Conservation (phyloP, 2,113 vertebrate genomes). For the Urocitellus parryii region DNA sequence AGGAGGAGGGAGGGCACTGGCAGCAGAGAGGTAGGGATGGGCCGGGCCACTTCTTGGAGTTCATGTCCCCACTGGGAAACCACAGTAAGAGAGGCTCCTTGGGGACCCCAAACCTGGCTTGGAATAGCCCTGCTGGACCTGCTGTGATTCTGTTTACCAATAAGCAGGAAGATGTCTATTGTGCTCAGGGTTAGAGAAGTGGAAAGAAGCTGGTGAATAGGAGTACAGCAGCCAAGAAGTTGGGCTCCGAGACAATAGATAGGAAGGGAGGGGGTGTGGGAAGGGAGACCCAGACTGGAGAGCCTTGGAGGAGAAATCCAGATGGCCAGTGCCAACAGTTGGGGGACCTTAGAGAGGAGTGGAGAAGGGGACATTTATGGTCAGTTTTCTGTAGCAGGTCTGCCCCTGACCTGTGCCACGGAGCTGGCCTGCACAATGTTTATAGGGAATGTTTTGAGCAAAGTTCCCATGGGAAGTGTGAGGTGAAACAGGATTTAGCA, state of each 20-base stretch:
- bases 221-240: slow-evolving; percentile 36
- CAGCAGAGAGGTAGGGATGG: background rate
- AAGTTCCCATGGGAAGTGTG: background rate
- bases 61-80: background rate
- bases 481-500: background rate
- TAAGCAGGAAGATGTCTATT: slow-evolving; percentile 54
- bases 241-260: slow-evolving; percentile 46
- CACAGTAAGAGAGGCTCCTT: background rate
- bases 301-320: slow-evolving; percentile 45
- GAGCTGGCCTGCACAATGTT: background rate
- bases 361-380: background rate
- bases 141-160: slow-evolving; percentile 58
- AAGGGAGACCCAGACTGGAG: background rate
- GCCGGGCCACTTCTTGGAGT: background rate
- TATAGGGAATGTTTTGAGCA: background rate
- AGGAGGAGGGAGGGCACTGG: background rate
- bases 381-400: background rate
- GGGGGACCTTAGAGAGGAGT: background rate
- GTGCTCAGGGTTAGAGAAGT: background rate
- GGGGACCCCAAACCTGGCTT: background rate
- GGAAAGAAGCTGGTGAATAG: slow-evolving; percentile 50
- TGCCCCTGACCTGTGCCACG: background rate
- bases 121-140: background rate
- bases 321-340: background rate
- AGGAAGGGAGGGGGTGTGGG: slow-evolving; percentile 52